Evolutionary conservation across 2,888 invertebrate genomes (phyloP).

Genomic region (Orgyia antiqua): DNA sequence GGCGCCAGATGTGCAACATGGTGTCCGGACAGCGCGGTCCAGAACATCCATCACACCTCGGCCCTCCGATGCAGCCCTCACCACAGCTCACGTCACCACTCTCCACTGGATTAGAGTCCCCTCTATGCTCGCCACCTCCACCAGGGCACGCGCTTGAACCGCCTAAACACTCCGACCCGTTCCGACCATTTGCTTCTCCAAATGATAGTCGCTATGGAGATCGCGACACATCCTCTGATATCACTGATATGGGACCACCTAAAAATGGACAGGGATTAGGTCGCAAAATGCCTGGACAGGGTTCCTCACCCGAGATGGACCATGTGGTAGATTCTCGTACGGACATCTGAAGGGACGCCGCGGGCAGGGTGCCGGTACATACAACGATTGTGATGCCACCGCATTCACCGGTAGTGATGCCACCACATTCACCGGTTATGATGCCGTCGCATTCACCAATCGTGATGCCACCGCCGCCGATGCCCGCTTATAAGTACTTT

Average conservation of each 20-base stretch:
- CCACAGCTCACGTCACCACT: conserved; percentile 75
- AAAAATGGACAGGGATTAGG: conserved; percentile 51
- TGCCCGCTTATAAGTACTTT: conserved; percentile 68
- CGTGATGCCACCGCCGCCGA: conserved; percentile 47
- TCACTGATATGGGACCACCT: conserved; percentile 66
- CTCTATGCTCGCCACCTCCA: conserved; percentile 80
- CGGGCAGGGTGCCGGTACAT: conserved; percentile 51
- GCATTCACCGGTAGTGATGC: conserved; percentile 28
- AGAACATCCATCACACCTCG: conserved; percentile 71
- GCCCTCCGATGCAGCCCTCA: conserved; percentile 57
- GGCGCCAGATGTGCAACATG: conserved; percentile 92
- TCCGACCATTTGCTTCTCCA: conserved; percentile 79
- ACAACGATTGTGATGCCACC: conserved; percentile 37
- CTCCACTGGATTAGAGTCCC: conserved; percentile 79
- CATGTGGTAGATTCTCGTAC: conserved; percentile 77
- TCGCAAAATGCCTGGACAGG: conserved; percentile 51
- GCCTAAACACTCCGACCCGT: conserved; percentile 66
- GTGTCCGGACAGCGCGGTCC: conserved; percentile 72
- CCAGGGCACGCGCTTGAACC: conserved; percentile 83
- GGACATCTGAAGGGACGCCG: conserved; percentile 73
- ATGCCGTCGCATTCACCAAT: conserved; percentile 34
- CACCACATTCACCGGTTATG: conserved; percentile 34
- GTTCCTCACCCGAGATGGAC: conserved; percentile 81
- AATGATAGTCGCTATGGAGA: conserved; percentile 81
- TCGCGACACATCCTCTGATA: conserved; percentile 73